Evolutionary conservation across 2,888 invertebrate species (phyloP), one percentile per base, ranked within the genome.

Genomic region (Synanthedon vespiformis): DNA sequence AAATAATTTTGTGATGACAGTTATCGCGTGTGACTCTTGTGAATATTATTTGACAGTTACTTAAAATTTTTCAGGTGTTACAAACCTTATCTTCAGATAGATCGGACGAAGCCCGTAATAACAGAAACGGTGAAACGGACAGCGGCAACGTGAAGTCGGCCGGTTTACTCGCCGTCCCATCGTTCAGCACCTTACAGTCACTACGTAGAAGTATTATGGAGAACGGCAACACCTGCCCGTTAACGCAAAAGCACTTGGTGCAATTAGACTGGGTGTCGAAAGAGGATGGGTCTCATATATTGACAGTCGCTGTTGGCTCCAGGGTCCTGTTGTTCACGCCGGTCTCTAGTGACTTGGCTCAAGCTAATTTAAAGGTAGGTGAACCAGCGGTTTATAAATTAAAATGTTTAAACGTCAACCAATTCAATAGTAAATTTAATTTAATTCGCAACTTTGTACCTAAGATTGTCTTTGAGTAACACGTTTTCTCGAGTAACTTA

Each of bases 231-330:
- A 95, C 95, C 0, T 96, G 95, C 66, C 95, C 95, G 0, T 76
- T 96, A 41, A 95, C 95, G 0, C 96, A 96, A 72, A 96, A 96
- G 76, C 96, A 96, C 78, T 87, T 97, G 27, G 97, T 98, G 0
- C 98, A 98, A 71, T 84, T 99, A 44, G 99, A 99, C 82, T 99
- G 99, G 99, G 98, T 99, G 11, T 98, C 98, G 0, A 97, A 98
- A 63, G 99, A 99, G 78, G 99, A 99, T 74, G 99, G 99, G 1
- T 96, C 97, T 0, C 99, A 99, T 75, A 96, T 99, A 63, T 81
- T 99, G 44, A 99, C 99, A 0, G 97, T 99, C 0, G 97, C 96
- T 0, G 96, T 98, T 41, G 98, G 96, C 0, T 96, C 95, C 55
- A 95, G 96, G 77, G 94, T 98, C 44, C 90, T 97, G 74, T 84